A percentile compares a stretch with the other conserved stretches of the same genome.
These are phyloP conservation scores for Taphrorychus bicolor DNA, from an alignment of 2,888 invertebrate species.

Conservation along the genomic window DNA sequence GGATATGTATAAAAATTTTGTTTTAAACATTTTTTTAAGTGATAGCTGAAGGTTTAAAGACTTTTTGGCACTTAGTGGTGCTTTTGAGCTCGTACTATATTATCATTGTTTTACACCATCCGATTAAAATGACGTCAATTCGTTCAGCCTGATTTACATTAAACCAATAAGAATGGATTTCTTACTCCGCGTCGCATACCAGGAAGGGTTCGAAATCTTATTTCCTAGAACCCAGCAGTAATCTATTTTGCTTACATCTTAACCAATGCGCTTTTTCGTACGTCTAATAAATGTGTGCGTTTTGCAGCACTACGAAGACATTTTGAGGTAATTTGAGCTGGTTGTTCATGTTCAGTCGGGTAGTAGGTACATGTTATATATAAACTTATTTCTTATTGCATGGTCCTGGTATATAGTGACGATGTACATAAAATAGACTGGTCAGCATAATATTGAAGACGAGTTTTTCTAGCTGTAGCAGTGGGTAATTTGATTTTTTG, in stretches of 20 bases:
- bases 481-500: conserved; percentile 35
- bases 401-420: background rate
- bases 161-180: conserved; percentile 36
- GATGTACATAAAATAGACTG: background rate
- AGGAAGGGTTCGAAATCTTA: conserved; percentile 7
- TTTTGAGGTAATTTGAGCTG: too few species aligned
- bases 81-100: conserved; percentile 18
- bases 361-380: too few species aligned
- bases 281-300: too few species aligned
- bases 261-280: too few species aligned
- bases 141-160: conserved; percentile 39
- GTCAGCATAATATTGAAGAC: conserved; percentile 2
- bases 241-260: too few species aligned
- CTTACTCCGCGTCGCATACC: conserved; percentile 18
- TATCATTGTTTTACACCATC: conserved; percentile 16
- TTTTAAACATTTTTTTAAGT: too few species aligned
- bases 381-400: conserved; percentile 9
- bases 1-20: too few species aligned
- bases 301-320: too few species aligned
- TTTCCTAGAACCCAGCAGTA: too few species aligned
- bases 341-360: too few species aligned
- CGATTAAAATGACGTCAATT: conserved; percentile 31
- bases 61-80: background rate
- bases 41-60: too few species aligned
- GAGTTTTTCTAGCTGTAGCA: conserved; percentile 6